Evolutionary conservation across 2,113 vertebrate species (phyloP).

Genomic region (Misgurnus anguillicaudatus): DNA sequence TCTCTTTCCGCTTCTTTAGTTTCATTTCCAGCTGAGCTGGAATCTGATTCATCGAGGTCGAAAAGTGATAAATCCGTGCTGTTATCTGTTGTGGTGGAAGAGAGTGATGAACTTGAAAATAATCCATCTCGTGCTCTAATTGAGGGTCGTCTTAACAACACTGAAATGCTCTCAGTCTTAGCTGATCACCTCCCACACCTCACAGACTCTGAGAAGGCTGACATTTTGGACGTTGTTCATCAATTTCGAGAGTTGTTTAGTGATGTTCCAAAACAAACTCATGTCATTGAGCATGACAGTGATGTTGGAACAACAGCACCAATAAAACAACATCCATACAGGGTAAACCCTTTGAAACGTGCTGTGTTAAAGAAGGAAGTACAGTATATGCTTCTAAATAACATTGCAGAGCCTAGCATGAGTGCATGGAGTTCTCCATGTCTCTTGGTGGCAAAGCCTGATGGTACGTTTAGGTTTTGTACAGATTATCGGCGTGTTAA

Average conservation of each 20-base stretch:
- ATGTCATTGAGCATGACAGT: not conserved
- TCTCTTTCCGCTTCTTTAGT: no score
- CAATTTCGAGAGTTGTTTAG: not conserved
- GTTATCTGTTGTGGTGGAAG: not conserved
- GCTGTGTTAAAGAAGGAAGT: not conserved
- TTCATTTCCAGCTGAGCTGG: not conserved
- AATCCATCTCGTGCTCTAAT: not conserved
- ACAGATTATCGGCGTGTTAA: not conserved
- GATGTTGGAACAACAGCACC: not conserved
- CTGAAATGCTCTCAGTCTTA: not conserved
- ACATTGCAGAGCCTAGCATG: not conserved
- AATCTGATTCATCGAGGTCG: no score
- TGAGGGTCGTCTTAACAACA: not conserved
- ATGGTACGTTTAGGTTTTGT: not conserved
- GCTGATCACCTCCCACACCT: not conserved
- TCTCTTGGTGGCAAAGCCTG: not conserved
- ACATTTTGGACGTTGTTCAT: not conserved
- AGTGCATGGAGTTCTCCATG: constrained; percentile 15
- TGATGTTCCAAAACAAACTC: not conserved
- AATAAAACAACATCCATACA: constrained; percentile 24
- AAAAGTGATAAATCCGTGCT: not conserved
- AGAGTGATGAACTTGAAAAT: not conserved
- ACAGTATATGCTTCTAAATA: constrained; percentile 26
- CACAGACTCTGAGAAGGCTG: not conserved
- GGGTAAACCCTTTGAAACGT: constrained; percentile 2